Percentiles rank a stretch among this genome's conserved stretches.
Evolutionary conservation across 2,888 invertebrate genomes (phyloP).

Genomic region (Hedychridium roseum): DNA sequence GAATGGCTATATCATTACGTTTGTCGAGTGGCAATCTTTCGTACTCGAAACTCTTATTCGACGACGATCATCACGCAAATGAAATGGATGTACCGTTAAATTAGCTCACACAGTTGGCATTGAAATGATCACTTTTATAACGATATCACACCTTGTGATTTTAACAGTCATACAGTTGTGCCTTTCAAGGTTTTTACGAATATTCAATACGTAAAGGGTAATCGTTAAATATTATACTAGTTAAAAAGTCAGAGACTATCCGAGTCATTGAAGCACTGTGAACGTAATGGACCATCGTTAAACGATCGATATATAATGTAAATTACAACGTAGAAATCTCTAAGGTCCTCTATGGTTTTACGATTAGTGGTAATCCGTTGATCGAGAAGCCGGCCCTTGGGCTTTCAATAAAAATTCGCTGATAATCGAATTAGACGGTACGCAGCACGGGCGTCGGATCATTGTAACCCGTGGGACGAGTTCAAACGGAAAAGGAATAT

Average conservation of each 20-base stretch:
- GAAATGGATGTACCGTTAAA: too few species aligned
- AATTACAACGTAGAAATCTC: too few species aligned
- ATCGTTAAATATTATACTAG: conserved; percentile 33
- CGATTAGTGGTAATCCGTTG: background rate
- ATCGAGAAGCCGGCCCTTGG: background rate
- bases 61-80: too few species aligned
- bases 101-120: too few species aligned
- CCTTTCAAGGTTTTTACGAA: conserved; percentile 26
- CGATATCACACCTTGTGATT: too few species aligned
- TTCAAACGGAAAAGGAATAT: conserved; percentile 27
- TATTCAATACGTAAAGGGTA: conserved; percentile 33
- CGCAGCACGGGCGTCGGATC: conserved; percentile 48
- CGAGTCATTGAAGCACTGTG: conserved; percentile 52
- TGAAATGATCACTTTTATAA: too few species aligned
- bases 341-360: too few species aligned
- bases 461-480: conserved; percentile 34
- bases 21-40: too few species aligned
- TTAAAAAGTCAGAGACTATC: conserved; percentile 49
- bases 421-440: conserved; percentile 33
- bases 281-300: conserved; percentile 54
- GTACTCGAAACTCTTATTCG: too few species aligned
- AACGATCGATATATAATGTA: conserved; percentile 33
- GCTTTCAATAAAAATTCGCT: conserved; percentile 18
- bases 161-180: conserved; percentile 29
- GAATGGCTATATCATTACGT: too few species aligned